Conservation (phyloP, 2,113 vertebrate genomes). For the Istiophorus platypterus region DNA sequence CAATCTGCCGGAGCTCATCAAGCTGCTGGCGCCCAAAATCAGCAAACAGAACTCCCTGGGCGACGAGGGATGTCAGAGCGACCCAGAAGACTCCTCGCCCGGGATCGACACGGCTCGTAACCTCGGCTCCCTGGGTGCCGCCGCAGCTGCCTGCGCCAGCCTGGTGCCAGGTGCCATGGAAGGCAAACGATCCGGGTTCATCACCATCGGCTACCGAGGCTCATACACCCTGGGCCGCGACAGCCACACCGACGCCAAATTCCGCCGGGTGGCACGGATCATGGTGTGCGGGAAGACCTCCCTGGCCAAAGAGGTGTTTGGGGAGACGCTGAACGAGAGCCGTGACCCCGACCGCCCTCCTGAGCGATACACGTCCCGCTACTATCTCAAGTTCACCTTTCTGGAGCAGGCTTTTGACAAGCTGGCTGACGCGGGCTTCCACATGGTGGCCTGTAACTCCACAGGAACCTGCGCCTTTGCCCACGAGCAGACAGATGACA, state of each 20-base stretch:
- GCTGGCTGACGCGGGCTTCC: conserved; percentile 92
- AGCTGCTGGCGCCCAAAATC: conserved; percentile 88
- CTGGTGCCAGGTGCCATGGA: conserved; percentile 73
- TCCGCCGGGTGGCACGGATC: conserved; percentile 92
- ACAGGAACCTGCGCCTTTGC: conserved; percentile 94
- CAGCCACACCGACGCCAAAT: conserved; percentile 94
- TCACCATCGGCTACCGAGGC: conserved; percentile 93
- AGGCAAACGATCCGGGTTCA: conserved; percentile 89
- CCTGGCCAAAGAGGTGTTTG: conserved; percentile 96
- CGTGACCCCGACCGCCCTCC: conserved; percentile 93
- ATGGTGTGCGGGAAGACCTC: conserved; percentile 96
- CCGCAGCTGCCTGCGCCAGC: conserved; percentile 57
- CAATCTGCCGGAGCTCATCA: conserved; percentile 90
- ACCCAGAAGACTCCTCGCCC: conserved; percentile 90
- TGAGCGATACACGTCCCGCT: conserved; percentile 93
- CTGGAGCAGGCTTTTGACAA: conserved; percentile 97
- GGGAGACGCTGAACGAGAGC: conserved; percentile 95
- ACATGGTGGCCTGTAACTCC: conserved; percentile 97
- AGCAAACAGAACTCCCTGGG: conserved; percentile 92
- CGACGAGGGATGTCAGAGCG: conserved; percentile 90
- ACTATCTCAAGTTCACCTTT: conserved; percentile 97
- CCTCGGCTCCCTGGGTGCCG: conserved; percentile 75
- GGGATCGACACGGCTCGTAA: conserved; percentile 77
- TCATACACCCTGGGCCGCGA: conserved; percentile 94
- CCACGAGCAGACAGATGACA: conserved; percentile 95